These are phyloP conservation scores for Podarcis raffonei DNA, from an alignment of 2,113 vertebrate species.

Conservation along the genomic window DNA sequence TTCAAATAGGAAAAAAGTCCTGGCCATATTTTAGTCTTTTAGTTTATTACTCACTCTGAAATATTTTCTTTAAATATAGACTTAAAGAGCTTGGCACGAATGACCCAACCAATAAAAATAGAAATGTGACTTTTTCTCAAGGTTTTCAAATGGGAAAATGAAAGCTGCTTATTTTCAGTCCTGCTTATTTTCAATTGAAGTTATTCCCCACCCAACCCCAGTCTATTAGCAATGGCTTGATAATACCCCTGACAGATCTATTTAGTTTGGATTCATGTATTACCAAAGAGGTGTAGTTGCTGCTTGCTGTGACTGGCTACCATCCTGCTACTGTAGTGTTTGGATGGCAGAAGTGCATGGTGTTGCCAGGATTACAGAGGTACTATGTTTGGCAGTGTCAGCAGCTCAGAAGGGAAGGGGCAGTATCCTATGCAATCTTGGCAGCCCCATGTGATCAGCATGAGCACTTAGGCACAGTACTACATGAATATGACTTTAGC, in stretches of 20 bases:
- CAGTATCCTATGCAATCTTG: no score
- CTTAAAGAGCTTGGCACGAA: background rate
- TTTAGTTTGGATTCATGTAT: background rate
- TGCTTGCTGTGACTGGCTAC: background rate
- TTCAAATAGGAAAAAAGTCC: background rate
- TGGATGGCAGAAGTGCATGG: background rate
- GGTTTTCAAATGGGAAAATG: background rate
- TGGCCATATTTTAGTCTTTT: background rate
- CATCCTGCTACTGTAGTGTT: background rate
- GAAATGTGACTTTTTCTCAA: background rate
- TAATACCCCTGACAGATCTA: background rate
- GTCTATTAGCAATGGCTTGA: background rate
- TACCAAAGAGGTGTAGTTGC: background rate
- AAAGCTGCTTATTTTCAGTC: background rate
- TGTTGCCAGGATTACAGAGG: background rate
- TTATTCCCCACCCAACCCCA: background rate
- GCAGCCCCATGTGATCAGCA: background rate
- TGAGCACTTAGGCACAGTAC: background rate
- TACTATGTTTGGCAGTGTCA: background rate
- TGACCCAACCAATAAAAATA: background rate
- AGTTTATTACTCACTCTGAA: background rate
- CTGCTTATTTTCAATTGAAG: background rate
- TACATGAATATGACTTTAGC: background rate
- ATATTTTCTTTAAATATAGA: constrained; percentile 21
- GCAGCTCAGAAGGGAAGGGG: background rate